Percentiles rank a stretch among this genome's conserved stretches.
Evolutionary conservation across 2,797 vertebrate genomes (phyloP).

Genomic region (Orientallactaga sibirica): DNA sequence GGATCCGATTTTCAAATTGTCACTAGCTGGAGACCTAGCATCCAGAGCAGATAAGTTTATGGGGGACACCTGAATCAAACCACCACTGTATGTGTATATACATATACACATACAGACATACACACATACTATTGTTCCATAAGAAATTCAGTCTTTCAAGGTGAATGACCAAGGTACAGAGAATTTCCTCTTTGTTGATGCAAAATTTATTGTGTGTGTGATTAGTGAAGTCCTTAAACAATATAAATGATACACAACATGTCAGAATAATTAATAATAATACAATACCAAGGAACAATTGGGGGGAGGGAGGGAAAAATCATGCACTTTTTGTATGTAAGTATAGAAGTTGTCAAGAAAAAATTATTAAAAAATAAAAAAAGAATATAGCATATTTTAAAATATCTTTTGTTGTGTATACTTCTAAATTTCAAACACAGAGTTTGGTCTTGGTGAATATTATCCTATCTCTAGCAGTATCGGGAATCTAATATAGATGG

Average conservation of each 20-base stretch:
- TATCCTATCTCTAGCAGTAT: not conserved
- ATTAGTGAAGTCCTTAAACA: not conserved
- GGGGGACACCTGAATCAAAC: no score
- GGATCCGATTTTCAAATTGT: no score
- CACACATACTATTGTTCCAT: not conserved
- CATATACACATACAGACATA: no score
- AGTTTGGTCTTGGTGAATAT: not conserved
- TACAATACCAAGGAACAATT: not conserved
- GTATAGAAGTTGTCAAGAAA: no score
- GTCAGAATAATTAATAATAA: not conserved
- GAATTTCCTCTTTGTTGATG: slow-evolving; percentile 30
- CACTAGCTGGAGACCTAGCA: no score
- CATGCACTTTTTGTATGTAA: no score
- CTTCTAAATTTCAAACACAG: not conserved
- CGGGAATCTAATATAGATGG: not conserved
- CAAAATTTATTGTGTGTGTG: slow-evolving; percentile 37
- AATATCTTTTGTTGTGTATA: not conserved
- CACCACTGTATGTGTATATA: no score
- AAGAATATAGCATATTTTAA: slow-evolving; percentile 5
- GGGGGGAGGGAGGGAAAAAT: no score
- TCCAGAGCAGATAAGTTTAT: no score
- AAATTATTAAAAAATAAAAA: no score
- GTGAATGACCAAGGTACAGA: slow-evolving; percentile 15
- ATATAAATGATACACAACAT: not conserved
- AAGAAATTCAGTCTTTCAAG: slow-evolving; percentile 25